phyloP scores from a whole-genome alignment of 2,888 invertebrate genomes.

The Megaustenia siamemsis region DNA sequence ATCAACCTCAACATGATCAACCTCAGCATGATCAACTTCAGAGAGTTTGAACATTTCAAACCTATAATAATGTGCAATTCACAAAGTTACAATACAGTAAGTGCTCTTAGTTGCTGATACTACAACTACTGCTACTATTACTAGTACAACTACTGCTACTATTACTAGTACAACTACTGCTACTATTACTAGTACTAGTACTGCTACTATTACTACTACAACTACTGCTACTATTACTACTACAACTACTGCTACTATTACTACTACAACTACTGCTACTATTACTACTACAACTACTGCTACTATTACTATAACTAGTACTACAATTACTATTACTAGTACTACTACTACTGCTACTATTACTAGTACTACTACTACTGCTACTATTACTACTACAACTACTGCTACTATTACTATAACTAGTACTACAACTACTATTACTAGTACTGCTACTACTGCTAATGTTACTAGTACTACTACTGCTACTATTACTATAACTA shows the following conservation, averaged over 20 bases:
- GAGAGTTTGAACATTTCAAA: too few relatives aligned
- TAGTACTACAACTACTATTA: slow-evolving; percentile 17
- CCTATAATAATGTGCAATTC: too few relatives aligned
- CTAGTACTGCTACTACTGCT: slow-evolving; percentile 31
- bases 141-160: background rate
- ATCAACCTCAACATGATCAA: too few relatives aligned
- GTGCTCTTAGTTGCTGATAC: too few relatives aligned
- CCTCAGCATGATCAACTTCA: too few relatives aligned
- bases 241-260: slow-evolving; percentile 34
- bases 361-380: slow-evolving; percentile 36
- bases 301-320: slow-evolving; percentile 21
- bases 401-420: slow-evolving; percentile 6
- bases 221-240: background rate
- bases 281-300: slow-evolving; percentile 36
- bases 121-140: background rate
- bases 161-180: background rate
- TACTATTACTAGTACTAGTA: slow-evolving; percentile 18
- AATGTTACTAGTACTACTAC: slow-evolving; percentile 17
- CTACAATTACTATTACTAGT: slow-evolving; percentile 32
- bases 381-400: background rate
- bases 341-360: slow-evolving; percentile 3
- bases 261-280: slow-evolving; percentile 34
- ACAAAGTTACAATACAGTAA: too few relatives aligned
- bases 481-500: slow-evolving; percentile 17
- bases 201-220: slow-evolving; percentile 18